phyloP scores from a whole-genome alignment of 1,140 invertebrate species.

The Cyclargus thomasi region DNA sequence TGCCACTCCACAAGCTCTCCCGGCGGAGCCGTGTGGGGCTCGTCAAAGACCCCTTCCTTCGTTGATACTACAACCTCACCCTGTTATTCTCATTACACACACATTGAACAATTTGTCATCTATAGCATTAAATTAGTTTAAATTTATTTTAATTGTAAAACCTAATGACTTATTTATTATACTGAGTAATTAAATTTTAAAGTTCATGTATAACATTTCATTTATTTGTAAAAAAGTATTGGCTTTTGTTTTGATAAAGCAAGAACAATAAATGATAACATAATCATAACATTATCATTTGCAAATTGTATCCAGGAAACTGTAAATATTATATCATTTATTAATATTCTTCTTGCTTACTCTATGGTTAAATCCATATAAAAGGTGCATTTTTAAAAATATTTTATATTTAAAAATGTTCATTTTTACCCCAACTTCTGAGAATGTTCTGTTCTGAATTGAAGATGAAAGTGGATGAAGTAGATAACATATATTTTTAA shows the following conservation, averaged over 20 bases:
- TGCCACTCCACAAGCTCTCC: slow-evolving; percentile 53
- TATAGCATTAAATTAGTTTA: slow-evolving; percentile 63
- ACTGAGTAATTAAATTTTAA: slow-evolving; percentile 45
- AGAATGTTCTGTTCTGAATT: no score
- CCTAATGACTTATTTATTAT: slow-evolving; percentile 59
- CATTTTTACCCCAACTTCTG: no score
- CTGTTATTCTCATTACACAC: slow-evolving; percentile 62
- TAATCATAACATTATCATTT: no score
- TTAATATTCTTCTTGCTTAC: no score
- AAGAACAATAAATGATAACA: no score
- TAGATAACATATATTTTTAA: no score
- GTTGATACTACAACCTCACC: slow-evolving; percentile 56
- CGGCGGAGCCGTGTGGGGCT: slow-evolving; percentile 62
- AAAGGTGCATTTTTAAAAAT: no score
- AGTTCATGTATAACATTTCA: slow-evolving; percentile 29
- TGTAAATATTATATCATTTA: no score
- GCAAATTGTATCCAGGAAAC: no score
- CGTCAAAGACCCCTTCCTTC: slow-evolving; percentile 53
- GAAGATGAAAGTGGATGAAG: no score
- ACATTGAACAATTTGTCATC: slow-evolving; percentile 65
- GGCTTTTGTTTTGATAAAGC: neutral
- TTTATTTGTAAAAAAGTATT: slow-evolving; percentile 5
- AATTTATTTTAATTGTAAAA: slow-evolving; percentile 45
- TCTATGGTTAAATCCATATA: no score
- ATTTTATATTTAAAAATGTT: no score